These are phyloP conservation scores for Coleophora deauratella DNA, from an alignment of 2,888 invertebrate species.

Conservation along the genomic window DNA sequence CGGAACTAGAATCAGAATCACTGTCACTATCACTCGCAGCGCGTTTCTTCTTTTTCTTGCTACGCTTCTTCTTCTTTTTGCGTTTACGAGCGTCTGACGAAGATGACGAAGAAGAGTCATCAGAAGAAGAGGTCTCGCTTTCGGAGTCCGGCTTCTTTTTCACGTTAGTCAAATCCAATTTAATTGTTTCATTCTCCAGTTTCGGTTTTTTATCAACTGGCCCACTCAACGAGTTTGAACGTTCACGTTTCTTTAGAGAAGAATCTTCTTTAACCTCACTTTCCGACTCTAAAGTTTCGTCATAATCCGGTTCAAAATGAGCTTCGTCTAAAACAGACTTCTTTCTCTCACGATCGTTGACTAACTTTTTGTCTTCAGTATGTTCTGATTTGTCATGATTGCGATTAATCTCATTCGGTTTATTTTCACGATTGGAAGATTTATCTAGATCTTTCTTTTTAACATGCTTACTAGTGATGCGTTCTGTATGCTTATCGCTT, in stretches of 20 bases:
- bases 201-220: slow-evolving; percentile 47
- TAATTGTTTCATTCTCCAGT: slow-evolving; percentile 58
- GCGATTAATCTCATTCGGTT: slow-evolving; percentile 18
- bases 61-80: slow-evolving; percentile 77
- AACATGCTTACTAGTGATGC: slow-evolving; percentile 32
- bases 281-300: slow-evolving; percentile 75
- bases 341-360: slow-evolving; percentile 69
- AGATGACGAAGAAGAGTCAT: slow-evolving; percentile 66
- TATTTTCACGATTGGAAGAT: slow-evolving; percentile 37
- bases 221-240: slow-evolving; percentile 39
- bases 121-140: slow-evolving; percentile 57
- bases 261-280: slow-evolving; percentile 75
- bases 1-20: slow-evolving; percentile 78
- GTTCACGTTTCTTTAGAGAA: slow-evolving; percentile 45
- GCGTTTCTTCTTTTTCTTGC: slow-evolving; percentile 75
- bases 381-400: slow-evolving; percentile 31
- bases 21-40: slow-evolving; percentile 77
- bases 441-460: slow-evolving; percentile 38
- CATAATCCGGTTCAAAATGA: slow-evolving; percentile 84
- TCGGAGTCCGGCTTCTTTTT: slow-evolving; percentile 64
- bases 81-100: slow-evolving; percentile 72
- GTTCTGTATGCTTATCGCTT: slow-evolving; percentile 32
- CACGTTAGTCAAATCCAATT: slow-evolving; percentile 62
- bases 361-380: slow-evolving; percentile 21
- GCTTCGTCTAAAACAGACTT: slow-evolving; percentile 82